Base-by-base conservation (phyloP, 2,888 invertebrate species). In the Nipponacmea schrenckii region DNA sequence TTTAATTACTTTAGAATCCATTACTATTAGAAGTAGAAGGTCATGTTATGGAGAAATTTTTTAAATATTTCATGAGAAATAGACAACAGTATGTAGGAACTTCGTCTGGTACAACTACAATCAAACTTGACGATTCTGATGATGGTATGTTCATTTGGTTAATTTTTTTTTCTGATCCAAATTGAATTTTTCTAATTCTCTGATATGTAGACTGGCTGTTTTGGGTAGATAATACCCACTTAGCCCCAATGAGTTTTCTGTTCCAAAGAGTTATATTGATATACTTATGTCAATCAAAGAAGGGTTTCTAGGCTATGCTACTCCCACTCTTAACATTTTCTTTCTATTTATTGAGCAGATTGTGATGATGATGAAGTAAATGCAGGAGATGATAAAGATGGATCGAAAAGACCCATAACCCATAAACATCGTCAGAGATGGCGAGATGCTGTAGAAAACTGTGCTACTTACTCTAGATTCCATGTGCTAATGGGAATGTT, bases 401-500 rank as follows among this genome's bases (percentile, higher is more conserved):
- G 69, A 44, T 50, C 70, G 64, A 39, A 39, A 39, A 39, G 10
- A 10, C 8, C 8, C 7, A 39, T 10, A 8, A 39, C 39, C 39
- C 39, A 39, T 39, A 39, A 39, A 39, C 39, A 39, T 39, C 39
- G 39, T 1, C 39, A 39, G 39, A 39, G 39, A 27, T 89, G 89
- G 89, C 76, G 79, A 64, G 87, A 88, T 31, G 86, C 87, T 4
- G 85, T 89, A 5, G 79, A 82, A 46, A 78, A 69, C 44, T 84
- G 86, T 67, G 73, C 77, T 39, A 89, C 89, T 0, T 74, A 85
- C 68, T 88, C 89, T 8, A 78, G 89, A 1, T 82, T 89, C 26
- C 89, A 89, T 70, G 86, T 89, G 8, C 79, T 90, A 7, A 79
- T 90, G 24, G 86, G 87, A 15, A 85, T 89, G 71, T 79, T 90